Conservation (phyloP, 2,113 vertebrate species). For the Poicephalus gulielmi region DNA sequence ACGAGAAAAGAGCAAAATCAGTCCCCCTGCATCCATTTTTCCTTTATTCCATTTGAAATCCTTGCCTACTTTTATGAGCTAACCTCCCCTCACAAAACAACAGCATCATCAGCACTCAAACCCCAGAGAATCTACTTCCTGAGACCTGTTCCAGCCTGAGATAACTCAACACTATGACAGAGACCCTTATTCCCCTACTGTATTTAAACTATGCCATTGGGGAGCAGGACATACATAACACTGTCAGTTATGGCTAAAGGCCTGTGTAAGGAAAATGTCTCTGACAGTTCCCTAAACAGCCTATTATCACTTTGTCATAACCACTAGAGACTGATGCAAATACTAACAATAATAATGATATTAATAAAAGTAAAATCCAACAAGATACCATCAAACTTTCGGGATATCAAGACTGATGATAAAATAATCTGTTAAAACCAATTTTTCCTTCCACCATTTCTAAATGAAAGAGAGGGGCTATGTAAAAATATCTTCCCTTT, state of each 20-base stretch:
- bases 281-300: background rate
- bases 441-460: background rate
- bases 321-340: background rate
- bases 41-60: background rate
- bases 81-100: background rate
- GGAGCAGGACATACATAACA: background rate
- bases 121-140: background rate
- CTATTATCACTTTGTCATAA: background rate
- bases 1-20: background rate
- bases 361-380: background rate
- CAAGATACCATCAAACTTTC: background rate
- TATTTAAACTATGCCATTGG: background rate
- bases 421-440: background rate
- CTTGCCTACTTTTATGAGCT: background rate
- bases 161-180: background rate
- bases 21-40: background rate
- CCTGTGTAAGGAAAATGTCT: background rate
- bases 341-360: background rate
- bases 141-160: background rate
- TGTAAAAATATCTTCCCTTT: background rate
- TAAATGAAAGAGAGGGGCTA: background rate
- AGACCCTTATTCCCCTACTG: background rate
- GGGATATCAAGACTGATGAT: background rate
- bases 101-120: background rate
- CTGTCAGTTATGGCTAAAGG: background rate